Base-by-base conservation (phyloP, 2,888 invertebrate genomes). In the Drosophila mulleri region DNA sequence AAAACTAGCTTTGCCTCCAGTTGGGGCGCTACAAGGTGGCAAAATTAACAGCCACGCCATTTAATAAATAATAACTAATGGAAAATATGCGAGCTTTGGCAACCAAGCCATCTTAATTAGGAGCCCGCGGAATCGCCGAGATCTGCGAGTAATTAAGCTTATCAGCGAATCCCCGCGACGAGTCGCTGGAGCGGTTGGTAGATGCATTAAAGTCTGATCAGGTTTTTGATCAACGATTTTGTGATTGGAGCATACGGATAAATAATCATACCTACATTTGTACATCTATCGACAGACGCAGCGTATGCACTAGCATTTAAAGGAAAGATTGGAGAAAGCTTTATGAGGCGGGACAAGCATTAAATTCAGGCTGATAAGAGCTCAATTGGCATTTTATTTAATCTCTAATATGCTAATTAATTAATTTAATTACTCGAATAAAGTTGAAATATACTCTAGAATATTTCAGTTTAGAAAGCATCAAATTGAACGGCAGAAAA, bases 61-160 rank as follows among this genome's bases (percentile, higher is more conserved):
- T 86, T 88, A 72, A 86, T 86, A 86, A 85, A 90, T 88, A 72
- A 72, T 77, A 89, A 89, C 82, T 87, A 90, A 86, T 86, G 90
- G 84, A 85, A 74, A 90, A 72, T 74, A 74, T 68, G 65, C 69
- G 58, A 77, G 67, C 76, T 82, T 72, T 78, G 90, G 88, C 82
- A 84, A 72, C 63, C 63, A 66, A 54, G 78, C 45, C 56, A 68
- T 62, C 87, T 84, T 89, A 84, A 84, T 84, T 84, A 90, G 74
- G 54, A 45, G 50, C 9, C 48, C 47, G 53, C 61, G 56, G 65
- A 66, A 79, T 82, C 70, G 54, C 37, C 16, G 42, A 57, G 67
- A 82, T 58, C 61, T 32, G 26, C 57, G 53, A 54, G 42, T 67
- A 78, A 78, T 82, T 63, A 65, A 82, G 64, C 68, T 82, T 78